A percentile compares a stretch with the other conserved stretches of the same genome.
Evolutionary conservation across 2,113 vertebrate genomes (phyloP).

Genomic region (Noctilio leporinus): DNA sequence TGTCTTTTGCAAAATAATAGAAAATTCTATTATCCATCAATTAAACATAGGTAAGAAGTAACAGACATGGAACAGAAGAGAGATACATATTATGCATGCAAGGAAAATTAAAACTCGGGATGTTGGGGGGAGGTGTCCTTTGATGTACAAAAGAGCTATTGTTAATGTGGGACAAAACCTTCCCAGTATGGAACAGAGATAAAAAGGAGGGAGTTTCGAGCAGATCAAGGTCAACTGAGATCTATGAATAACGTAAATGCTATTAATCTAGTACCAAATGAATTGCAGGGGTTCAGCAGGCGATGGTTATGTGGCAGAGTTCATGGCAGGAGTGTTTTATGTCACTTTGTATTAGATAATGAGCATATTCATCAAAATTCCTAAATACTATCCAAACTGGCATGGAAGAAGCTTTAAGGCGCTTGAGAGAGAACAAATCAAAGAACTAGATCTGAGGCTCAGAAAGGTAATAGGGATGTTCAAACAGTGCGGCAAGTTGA

Average conservation of each 20-base stretch:
- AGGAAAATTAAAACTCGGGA: constrained; percentile 81
- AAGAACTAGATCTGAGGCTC: constrained; percentile 77
- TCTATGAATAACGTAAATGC: constrained; percentile 84
- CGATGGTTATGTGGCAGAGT: constrained; percentile 73
- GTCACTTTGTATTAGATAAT: constrained; percentile 83
- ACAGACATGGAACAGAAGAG: constrained; percentile 67
- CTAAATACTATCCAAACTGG: constrained; percentile 79
- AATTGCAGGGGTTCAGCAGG: constrained; percentile 75
- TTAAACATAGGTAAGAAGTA: constrained; percentile 79
- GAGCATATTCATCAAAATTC: constrained; percentile 80
- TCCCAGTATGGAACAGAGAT: constrained; percentile 80
- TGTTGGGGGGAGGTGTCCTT: constrained; percentile 74
- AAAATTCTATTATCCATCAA: constrained; percentile 73
- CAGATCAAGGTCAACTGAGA: constrained; percentile 82
- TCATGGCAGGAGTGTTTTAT: constrained; percentile 79
- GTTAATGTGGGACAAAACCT: constrained; percentile 81
- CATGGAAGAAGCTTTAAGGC: constrained; percentile 77
- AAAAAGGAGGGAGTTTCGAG: constrained; percentile 81
- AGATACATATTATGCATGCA: constrained; percentile 80
- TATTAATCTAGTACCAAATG: constrained; percentile 79
- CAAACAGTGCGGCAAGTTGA: constrained; percentile 74
- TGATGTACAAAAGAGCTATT: constrained; percentile 84
- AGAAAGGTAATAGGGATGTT: constrained; percentile 83
- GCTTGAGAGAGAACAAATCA: constrained; percentile 80
- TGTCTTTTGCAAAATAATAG: constrained; percentile 22